Evolutionary conservation across 1,140 invertebrate genomes (phyloP), one percentile per base, ranked within the genome.

Genomic region (Stegodyphus mimosarum): DNA sequence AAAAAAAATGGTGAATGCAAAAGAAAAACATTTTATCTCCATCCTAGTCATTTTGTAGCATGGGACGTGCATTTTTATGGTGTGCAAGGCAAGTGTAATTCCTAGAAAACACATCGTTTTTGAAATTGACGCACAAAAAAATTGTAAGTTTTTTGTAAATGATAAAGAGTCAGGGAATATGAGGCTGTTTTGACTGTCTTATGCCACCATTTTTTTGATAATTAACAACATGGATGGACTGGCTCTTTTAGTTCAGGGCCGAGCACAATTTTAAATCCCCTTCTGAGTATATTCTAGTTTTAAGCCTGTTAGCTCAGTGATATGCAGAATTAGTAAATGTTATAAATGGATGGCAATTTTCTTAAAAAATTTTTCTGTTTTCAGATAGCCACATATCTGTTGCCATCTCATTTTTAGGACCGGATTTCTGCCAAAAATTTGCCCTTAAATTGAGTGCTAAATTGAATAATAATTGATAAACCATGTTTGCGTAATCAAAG

Each of bases 21-120:
- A 60, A n/a, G 64, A 15, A n/a, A 67, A 67, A 67, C 64, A 9
- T 17, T 67, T 67, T 67, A n/a, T 53, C 70, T 72, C 50, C 79
- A 72, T 81, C 69, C 79, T 81, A 81, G 79, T 81, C 79, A 81
- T 81, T 81, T 81, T 81, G 69, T 81, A 81, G 79, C 70, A 81
- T 81, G 79, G 70, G 53, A 53, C 70, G 76, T 79, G 66, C 76
- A 79, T 79, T 70, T 77, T 49, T 79, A n/a, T 70, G 76, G 66
- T 73, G 78, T 60, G 79, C 70, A 66, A 63, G 70, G 79, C 70
- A 81, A 71, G 79, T 81, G 79, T 81, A 48, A 81, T 81, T 81
- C 79, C 79, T 81, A 51, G 51, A 72, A 55, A 52, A 70, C 52
- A 18, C 53, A 64, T 72, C 69, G 72, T 60, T 77, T n/a, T 15